Evolutionary conservation across 2,888 invertebrate species (phyloP).

Genomic region (Agrilus mali): DNA sequence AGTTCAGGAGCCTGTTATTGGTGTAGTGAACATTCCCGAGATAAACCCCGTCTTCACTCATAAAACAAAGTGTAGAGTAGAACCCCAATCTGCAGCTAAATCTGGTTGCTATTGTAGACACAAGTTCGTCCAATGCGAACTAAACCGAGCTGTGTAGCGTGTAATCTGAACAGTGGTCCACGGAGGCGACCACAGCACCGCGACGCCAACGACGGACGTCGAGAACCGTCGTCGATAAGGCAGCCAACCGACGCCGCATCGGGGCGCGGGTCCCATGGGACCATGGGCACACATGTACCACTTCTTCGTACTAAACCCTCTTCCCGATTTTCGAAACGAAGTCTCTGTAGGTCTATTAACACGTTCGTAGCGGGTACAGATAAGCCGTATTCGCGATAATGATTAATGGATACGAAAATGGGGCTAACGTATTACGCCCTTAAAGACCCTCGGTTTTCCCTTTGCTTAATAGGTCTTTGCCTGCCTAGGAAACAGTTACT

Average conservation of each 20-base stretch:
- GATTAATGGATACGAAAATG: slow-evolving; percentile 22
- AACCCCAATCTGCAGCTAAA: slow-evolving; percentile 19
- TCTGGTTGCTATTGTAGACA: slow-evolving; percentile 29
- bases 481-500: no score
- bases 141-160: slow-evolving; percentile 30
- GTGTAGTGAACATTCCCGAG: slow-evolving; percentile 7
- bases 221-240: slow-evolving; percentile 25
- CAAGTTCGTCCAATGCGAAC: slow-evolving; percentile 28
- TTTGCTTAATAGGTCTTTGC: no score
- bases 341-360: slow-evolving; percentile 29
- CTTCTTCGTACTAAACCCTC: slow-evolving; percentile 29
- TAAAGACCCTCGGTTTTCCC: neutral
- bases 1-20: neutral
- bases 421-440: slow-evolving; percentile 2
- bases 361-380: slow-evolving; percentile 25
- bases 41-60: slow-evolving; percentile 9
- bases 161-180: slow-evolving; percentile 33
- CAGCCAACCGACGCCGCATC: slow-evolving; percentile 17
- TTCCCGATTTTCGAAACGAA: slow-evolving; percentile 13
- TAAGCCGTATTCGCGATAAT: slow-evolving; percentile 18
- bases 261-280: slow-evolving; percentile 25
- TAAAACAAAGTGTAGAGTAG: slow-evolving; percentile 14
- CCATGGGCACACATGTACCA: slow-evolving; percentile 31
- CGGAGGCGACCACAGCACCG: slow-evolving; percentile 18
- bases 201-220: no score